A percentile compares a stretch with the other conserved stretches of the same genome.
These are phyloP conservation scores for Tenthredo notha DNA, from an alignment of 2,888 invertebrate species.

Conservation along the genomic window DNA sequence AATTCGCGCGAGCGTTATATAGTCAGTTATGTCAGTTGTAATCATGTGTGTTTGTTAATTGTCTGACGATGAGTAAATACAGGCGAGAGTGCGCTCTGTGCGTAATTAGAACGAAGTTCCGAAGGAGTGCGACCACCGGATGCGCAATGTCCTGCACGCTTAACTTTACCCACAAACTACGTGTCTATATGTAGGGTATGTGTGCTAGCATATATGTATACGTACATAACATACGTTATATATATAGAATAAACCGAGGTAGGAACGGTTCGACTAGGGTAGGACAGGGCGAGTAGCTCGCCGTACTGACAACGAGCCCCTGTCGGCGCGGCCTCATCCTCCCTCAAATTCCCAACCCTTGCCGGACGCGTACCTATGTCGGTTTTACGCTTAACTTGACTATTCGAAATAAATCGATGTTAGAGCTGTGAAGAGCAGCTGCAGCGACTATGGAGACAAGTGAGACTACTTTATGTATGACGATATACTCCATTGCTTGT, in stretches of 20 bases:
- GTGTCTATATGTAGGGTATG: not conserved
- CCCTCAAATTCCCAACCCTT: constrained; percentile 54
- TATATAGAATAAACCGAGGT: not conserved
- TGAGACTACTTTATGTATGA: not conserved
- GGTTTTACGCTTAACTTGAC: constrained; percentile 60
- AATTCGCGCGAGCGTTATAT: constrained; percentile 26
- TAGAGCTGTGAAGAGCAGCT: constrained; percentile 26
- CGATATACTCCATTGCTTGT: not conserved
- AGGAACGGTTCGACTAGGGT: constrained; percentile 54
- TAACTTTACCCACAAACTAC: not conserved
- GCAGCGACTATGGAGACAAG: not conserved
- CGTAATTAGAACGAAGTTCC: not conserved
- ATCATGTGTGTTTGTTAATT: constrained; percentile 27
- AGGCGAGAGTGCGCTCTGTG: not conserved
- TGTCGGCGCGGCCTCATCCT: constrained; percentile 58
- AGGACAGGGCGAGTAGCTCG: constrained; percentile 58
- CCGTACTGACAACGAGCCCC: constrained; percentile 59
- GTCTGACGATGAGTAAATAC: constrained; percentile 37
- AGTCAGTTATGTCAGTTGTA: not conserved
- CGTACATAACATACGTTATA: constrained; percentile 36
- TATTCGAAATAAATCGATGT: constrained; percentile 41
- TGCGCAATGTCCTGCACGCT: not conserved
- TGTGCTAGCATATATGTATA: constrained; percentile 2
- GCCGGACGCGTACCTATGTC: constrained; percentile 31
- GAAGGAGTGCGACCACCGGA: not conserved